Evolutionary conservation across 2,113 vertebrate genomes (phyloP).

Genomic region (Orthochromis malagaraziensis): DNA sequence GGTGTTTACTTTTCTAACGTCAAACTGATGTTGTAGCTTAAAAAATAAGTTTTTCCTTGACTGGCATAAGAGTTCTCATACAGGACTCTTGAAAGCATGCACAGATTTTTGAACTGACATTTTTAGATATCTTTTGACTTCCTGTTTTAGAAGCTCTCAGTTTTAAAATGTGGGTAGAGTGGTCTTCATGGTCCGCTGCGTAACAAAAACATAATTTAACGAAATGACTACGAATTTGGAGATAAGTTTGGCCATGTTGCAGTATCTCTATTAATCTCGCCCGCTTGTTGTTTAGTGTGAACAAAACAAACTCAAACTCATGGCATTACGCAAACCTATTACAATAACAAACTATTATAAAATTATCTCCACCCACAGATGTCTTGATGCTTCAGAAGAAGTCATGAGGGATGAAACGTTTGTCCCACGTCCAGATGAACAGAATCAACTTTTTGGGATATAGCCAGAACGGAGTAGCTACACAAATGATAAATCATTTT

Average conservation of each 20-base stretch:
- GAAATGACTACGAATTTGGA: background rate
- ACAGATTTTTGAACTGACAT: background rate
- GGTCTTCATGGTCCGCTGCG: background rate
- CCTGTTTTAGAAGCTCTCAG: background rate
- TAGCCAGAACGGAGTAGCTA: background rate
- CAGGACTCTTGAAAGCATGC: background rate
- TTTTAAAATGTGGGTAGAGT: background rate
- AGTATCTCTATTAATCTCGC: background rate
- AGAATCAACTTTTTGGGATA: background rate
- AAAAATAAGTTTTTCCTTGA: background rate
- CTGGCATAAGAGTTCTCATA: background rate
- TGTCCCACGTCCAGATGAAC: background rate
- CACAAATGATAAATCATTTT: background rate
- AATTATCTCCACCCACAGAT: background rate
- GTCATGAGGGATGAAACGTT: background rate
- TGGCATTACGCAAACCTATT: background rate
- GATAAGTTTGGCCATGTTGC: background rate
- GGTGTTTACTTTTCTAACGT: background rate
- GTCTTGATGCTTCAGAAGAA: background rate
- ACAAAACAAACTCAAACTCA: background rate
- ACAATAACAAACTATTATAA: background rate
- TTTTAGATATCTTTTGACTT: background rate
- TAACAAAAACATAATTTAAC: background rate
- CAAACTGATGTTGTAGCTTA: background rate
- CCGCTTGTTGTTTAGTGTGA: background rate